These are phyloP conservation scores for Lagenorhynchus albirostris DNA, from an alignment of 2,113 vertebrate species.

Conservation along the genomic window DNA sequence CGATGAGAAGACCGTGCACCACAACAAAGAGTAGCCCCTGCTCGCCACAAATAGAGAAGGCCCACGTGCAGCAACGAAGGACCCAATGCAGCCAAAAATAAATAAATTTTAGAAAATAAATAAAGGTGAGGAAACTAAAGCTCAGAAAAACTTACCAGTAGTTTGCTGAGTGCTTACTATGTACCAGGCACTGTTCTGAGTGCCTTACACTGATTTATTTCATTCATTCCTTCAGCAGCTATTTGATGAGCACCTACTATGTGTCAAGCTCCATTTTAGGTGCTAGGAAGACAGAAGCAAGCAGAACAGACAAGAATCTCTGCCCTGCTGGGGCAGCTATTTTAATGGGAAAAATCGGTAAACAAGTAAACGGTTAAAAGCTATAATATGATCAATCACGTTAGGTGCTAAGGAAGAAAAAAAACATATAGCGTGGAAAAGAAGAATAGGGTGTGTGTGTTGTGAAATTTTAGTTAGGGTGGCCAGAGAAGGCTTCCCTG, in stretches of 20 bases:
- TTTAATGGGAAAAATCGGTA: neutral
- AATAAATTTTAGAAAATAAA: no score
- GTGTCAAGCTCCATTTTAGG: neutral
- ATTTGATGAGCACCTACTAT: neutral
- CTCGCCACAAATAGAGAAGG: no score
- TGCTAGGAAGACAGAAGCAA: neutral
- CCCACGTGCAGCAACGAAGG: no score
- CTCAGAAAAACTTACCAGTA: neutral
- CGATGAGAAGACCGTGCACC: no score
- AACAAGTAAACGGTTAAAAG: neutral
- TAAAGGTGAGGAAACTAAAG: neutral
- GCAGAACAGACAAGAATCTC: neutral
- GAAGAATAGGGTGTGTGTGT: neutral
- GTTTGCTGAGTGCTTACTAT: neutral
- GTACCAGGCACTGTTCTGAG: neutral
- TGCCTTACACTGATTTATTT: neutral
- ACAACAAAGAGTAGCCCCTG: no score
- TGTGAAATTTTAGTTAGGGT: neutral
- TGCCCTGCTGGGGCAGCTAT: neutral
- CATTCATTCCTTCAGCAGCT: neutral
- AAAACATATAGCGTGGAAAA: neutral
- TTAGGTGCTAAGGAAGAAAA: neutral
- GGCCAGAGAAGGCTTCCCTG: neutral
- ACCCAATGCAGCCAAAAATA: no score
- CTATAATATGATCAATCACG: neutral